Base-by-base conservation (phyloP, 2,888 invertebrate species). In the Phlogophora meticulosa region DNA sequence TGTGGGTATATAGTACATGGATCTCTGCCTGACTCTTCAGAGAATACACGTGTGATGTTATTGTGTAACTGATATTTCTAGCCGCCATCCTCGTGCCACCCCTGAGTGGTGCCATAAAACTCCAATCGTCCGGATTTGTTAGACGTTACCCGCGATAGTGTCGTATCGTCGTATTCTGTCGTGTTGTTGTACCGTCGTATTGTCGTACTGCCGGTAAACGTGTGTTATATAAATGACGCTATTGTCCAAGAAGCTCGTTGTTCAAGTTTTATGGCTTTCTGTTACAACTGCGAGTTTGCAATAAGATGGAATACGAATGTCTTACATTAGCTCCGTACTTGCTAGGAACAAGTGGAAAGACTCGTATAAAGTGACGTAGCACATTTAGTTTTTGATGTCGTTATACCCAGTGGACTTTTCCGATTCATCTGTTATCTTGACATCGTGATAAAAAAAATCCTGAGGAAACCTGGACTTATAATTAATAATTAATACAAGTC, bases 121-220 rank as follows among this genome's bases (percentile, higher is more conserved):
- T 74, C 7, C 61, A 76, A 78, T 76, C 79, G 68, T 63, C 62
- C 15, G 56, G 58, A 78, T 78, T 59, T 76, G 74, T 68, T 68
- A 74, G 56, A 53, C 64, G 49, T 49, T 78, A 66, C 48, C 38
- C 61, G 56, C 58, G 66, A 72, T 62, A 68, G 66, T 67, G 61
- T 66, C 58, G 72, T 59, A 76, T 45, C 20, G 72, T 55, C 32
- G 57, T 57, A 48, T 34, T 42, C 28, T 49, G 43, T 42, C 51
- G 68, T 59, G 60, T 9, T 61, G 61, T 70, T 24, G 51, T 46
- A n/a, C n/a, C n/a, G 55, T 60, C 53, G 61, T 34, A 52, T 10
- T 59, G 58, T 55, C 57, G 62, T 61, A 59, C 32, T 46, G 72
- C 64, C 49, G 65, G 73, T 78, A 78, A 73, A 61, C 75, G 78